phyloP scores from a whole-genome alignment of 2,888 invertebrate species.

The Frankliniella intonsa region DNA sequence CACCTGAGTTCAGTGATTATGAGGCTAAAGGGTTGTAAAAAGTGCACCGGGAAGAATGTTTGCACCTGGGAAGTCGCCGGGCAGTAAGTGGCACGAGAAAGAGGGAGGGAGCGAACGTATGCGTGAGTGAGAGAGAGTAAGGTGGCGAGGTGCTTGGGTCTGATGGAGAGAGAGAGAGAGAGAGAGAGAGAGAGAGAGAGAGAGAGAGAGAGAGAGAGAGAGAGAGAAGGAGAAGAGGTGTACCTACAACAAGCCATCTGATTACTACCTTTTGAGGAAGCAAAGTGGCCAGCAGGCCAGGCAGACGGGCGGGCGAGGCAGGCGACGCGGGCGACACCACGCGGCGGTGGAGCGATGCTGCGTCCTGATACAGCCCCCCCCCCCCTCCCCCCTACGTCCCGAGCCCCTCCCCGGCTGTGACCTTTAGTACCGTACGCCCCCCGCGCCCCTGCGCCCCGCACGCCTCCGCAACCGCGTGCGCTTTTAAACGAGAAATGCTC shows the following conservation, averaged over 20 bases:
- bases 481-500: neutral
- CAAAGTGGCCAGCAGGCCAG: neutral
- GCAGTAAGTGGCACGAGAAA: too few relatives aligned
- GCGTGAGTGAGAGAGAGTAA: too few relatives aligned
- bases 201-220: too few relatives aligned
- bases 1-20: too few relatives aligned
- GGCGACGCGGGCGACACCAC: neutral
- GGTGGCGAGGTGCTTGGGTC: too few relatives aligned
- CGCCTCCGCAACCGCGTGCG: neutral
- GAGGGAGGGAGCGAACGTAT: too few relatives aligned
- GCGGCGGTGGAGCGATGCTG: too few relatives aligned
- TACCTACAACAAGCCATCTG: neutral
- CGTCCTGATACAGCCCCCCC: neutral
- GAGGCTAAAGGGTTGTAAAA: neutral
- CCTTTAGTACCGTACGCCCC: neutral
- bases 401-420: neutral
- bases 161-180: too few relatives aligned
- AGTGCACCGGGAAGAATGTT: neutral
- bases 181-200: too few relatives aligned
- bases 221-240: too few relatives aligned
- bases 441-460: neutral
- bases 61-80: too few relatives aligned
- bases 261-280: slow-evolving; percentile 7
- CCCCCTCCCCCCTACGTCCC: neutral
- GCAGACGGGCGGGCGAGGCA: neutral